Percentiles rank a stretch among this genome's conserved stretches.
phyloP scores from a whole-genome alignment of 2,888 invertebrate species.

The Petrolisthes manimaculis region DNA sequence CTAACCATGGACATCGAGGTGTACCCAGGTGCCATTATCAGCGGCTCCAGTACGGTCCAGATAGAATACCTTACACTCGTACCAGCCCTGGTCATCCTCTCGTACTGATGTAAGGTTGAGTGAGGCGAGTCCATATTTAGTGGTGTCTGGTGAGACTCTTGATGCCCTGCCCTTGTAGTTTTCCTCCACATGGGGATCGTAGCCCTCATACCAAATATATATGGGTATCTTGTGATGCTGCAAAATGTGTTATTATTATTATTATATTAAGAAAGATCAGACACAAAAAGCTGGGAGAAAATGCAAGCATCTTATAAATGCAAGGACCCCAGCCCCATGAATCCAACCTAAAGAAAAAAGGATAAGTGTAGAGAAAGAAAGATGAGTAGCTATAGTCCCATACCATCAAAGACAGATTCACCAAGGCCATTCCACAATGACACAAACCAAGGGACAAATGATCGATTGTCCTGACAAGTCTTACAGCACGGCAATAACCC shows the following conservation, averaged over 20 bases:
- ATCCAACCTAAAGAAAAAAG: neutral
- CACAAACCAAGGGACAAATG: no score
- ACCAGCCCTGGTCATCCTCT: conserved; percentile 96
- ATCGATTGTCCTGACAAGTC: no score
- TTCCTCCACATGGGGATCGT: conserved; percentile 95
- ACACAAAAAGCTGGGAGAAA: no score
- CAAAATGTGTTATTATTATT: no score
- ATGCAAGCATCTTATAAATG: neutral
- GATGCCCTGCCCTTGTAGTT: conserved; percentile 93
- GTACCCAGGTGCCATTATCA: conserved; percentile 97
- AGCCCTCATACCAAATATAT: conserved; percentile 98
- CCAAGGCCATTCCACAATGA: no score
- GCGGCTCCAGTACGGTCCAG: conserved; percentile 93
- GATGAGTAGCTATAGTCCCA: no score
- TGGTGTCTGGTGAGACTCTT: conserved; percentile 82
- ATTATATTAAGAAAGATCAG: no score
- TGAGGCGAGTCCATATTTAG: conserved; percentile 85
- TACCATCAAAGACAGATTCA: no score
- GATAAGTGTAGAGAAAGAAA: neutral
- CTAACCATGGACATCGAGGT: conserved; percentile 91
- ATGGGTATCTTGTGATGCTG: conserved; percentile 96
- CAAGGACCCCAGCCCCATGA: neutral
- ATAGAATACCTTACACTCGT: conserved; percentile 94
- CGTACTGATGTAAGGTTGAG: conserved; percentile 95
- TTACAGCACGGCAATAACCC: no score